Conservation (phyloP, 2,888 invertebrate genomes). For the Hydriomena furcata region DNA sequence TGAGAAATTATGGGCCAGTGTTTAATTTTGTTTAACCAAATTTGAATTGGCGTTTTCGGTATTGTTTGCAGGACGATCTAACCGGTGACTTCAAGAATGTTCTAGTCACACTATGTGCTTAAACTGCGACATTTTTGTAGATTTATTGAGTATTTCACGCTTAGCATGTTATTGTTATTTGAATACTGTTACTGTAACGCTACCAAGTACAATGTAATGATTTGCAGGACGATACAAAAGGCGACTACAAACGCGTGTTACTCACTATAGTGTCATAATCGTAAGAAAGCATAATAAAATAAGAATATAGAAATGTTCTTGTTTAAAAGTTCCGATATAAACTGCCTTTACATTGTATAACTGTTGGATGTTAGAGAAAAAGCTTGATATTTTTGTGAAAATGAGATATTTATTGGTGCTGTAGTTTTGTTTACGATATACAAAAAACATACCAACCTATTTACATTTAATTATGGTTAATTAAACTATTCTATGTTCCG, state of each 20-base stretch:
- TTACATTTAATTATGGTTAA: constrained; percentile 65
- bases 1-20: constrained; percentile 76
- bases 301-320: constrained; percentile 49
- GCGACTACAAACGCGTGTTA: constrained; percentile 88
- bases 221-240: constrained; percentile 87
- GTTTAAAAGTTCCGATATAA: constrained; percentile 57
- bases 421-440: constrained; percentile 80
- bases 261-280: constrained; percentile 81
- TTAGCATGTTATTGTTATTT: constrained; percentile 55
- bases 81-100: constrained; percentile 87
- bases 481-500: constrained; percentile 64
- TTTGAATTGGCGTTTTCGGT: constrained; percentile 63
- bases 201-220: constrained; percentile 68
- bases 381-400: constrained; percentile 81
- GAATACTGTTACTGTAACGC: constrained; percentile 37
- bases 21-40: constrained; percentile 53
- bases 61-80: constrained; percentile 85
- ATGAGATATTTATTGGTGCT: constrained; percentile 83
- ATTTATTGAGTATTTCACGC: constrained; percentile 56
- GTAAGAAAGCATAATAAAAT: constrained; percentile 67
- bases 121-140: constrained; percentile 64
- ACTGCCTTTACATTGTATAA: constrained; percentile 77
- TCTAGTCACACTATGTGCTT: constrained; percentile 84
- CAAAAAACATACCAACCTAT: constrained; percentile 55
- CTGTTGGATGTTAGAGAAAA: constrained; percentile 70